These are phyloP conservation scores for Drosophila prosaltans DNA, from an alignment of 1,140 invertebrate genomes.

Conservation along the genomic window DNA sequence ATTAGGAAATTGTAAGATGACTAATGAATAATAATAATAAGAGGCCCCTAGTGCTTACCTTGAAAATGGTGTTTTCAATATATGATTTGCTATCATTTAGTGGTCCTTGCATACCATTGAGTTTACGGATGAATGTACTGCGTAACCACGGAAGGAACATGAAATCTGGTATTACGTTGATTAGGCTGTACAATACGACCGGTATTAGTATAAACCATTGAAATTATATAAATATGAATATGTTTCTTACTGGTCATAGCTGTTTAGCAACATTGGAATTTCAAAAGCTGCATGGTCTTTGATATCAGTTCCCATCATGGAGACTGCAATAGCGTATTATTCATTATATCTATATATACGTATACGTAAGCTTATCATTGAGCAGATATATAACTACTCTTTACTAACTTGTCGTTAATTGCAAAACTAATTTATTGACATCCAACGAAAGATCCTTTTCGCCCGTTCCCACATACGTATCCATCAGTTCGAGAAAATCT, in stretches of 20 bases:
- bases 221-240: slow-evolving; percentile 9
- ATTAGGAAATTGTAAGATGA: too few relatives aligned
- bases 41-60: too few relatives aligned
- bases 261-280: neutral
- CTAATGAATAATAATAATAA: too few relatives aligned
- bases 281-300: slow-evolving; percentile 15
- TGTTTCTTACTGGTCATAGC: slow-evolving; percentile 28
- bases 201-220: too few relatives aligned
- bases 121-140: neutral
- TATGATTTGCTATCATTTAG: neutral
- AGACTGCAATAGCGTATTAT: too few relatives aligned
- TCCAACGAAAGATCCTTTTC: slow-evolving; percentile 16
- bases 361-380: too few relatives aligned
- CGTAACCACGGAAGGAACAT: neutral
- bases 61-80: neutral
- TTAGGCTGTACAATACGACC: neutral
- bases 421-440: too few relatives aligned
- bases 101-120: neutral
- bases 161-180: neutral
- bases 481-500: slow-evolving; percentile 33
- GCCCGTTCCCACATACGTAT: slow-evolving; percentile 25
- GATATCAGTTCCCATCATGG: slow-evolving; percentile 51
- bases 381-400: too few relatives aligned
- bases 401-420: too few relatives aligned
- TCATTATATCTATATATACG: too few relatives aligned